Evolutionary conservation across 2,797 vertebrate species (phyloP), one percentile per base, ranked within the genome.

Genomic region (Pseudomugil tenellus): DNA sequence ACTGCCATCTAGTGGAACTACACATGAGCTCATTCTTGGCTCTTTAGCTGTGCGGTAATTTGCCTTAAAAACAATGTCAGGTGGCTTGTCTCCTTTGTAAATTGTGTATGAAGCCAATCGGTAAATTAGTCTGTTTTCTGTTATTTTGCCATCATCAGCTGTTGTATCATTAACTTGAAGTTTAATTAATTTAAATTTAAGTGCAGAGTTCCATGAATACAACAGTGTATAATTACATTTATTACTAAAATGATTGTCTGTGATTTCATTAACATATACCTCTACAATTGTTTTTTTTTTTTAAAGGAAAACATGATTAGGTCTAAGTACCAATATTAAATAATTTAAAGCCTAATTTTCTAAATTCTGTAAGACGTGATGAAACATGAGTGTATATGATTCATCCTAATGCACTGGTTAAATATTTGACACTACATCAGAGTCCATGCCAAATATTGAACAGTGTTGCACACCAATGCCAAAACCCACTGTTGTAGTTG

Each of bases 1-100:
- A 70, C 82, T 81, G 84, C 90, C 92, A 77, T 70, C 92, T 90
- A 56, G 77, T 89, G 91, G 81, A 65, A 34, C 25, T 28, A 14
- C 16, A 6, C 7, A 21, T 29, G 2, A 58, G 41, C 21, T 62
- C 25, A 53, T 23, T 51, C 13, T 19, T 37, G 1, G 25, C 9
- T 26, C 3, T 54, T 64, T 12, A 23, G 49, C 54, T 48, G 12
- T 34, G 39, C 23, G 23, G 4, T 25, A 43, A n/a, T n/a, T 16
- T 58, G 58, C 31, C 19, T 16, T 31, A 4, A 49, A 62, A 59
- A 39, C 21, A 29, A 53, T 1, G 0, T 29, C 35, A 11, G 9
- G 46, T 62, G 32, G 48, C 9, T 56, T 35, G 5, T 66, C 28
- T 28, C 21, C 25, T 39, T 17, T 76, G n/a, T 53, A 7, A 21